These are phyloP conservation scores for Simalia tracyae DNA, from an alignment of 2,797 vertebrate species.

Conservation along the genomic window DNA sequence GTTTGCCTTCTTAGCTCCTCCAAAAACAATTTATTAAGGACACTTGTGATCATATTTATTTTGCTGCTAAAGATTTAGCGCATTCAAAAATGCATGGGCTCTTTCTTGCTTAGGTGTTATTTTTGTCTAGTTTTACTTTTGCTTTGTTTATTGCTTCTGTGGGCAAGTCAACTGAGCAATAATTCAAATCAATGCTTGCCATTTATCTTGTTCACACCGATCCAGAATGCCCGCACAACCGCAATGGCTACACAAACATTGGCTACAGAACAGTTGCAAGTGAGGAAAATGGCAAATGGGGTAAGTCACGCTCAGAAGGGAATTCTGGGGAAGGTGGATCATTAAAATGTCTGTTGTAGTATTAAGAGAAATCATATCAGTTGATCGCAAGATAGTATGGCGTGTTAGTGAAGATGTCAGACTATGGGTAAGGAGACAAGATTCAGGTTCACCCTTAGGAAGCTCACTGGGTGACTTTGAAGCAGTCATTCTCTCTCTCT, in stretches of 20 bases:
- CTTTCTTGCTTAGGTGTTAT: constrained; percentile 72
- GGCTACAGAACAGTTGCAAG: constrained; percentile 43
- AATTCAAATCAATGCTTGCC: constrained; percentile 76
- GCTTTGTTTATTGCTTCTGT: constrained; percentile 70
- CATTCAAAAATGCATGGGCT: constrained; percentile 70
- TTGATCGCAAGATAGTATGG: background rate
- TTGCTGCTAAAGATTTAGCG: constrained; percentile 72
- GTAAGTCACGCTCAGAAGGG: constrained; percentile 21
- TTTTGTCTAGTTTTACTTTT: constrained; percentile 56
- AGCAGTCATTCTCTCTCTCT: background rate
- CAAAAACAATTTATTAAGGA: constrained; percentile 64
- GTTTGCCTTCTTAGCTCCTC: constrained; percentile 23
- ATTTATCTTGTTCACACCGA: constrained; percentile 71
- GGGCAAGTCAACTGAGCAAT: constrained; percentile 73
- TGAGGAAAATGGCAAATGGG: constrained; percentile 17
- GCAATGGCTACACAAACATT: constrained; percentile 65
- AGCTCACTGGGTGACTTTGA: background rate
- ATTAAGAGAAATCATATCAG: constrained; percentile 9
- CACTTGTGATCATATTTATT: constrained; percentile 70
- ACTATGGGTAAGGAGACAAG: background rate
- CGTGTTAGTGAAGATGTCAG: too few species aligned
- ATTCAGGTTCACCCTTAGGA: background rate
- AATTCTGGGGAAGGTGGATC: background rate
- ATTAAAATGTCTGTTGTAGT: background rate
- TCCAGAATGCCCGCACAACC: constrained; percentile 63